These are phyloP conservation scores for Holacanthus passer DNA, from an alignment of 2,113 vertebrate genomes.

Conservation along the genomic window DNA sequence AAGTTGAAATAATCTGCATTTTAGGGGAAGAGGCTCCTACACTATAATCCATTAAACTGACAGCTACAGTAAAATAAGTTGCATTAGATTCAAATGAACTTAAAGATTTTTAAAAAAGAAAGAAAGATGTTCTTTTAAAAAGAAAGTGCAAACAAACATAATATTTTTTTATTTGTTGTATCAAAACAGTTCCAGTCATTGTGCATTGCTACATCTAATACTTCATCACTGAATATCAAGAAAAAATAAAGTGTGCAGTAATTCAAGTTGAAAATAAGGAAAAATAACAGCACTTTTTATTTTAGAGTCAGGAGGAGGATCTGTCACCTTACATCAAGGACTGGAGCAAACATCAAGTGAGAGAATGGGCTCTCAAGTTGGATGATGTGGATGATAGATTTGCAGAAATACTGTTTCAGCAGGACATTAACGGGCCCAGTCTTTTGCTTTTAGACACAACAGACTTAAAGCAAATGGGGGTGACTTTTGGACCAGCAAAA, in stretches of 20 bases:
- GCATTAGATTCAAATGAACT: background rate
- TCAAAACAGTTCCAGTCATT: background rate
- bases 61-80: background rate
- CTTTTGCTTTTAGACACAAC: slow-evolving; percentile 61
- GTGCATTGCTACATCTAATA: background rate
- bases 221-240: too few relatives aligned
- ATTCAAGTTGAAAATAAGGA: background rate
- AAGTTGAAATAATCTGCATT: background rate
- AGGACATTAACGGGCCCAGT: slow-evolving; percentile 67
- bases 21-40: background rate
- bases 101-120: background rate
- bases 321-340: slow-evolving; percentile 63
- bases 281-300: slow-evolving; percentile 6
- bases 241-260: background rate
- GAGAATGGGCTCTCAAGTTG: slow-evolving; percentile 61
- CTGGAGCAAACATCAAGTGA: slow-evolving; percentile 77
- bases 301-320: slow-evolving; percentile 44
- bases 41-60: background rate
- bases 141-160: background rate
- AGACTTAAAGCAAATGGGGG: slow-evolving; percentile 37
- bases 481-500: slow-evolving; percentile 72
- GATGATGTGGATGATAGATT: slow-evolving; percentile 42
- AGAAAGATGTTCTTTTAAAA: too few relatives aligned
- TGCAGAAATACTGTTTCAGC: slow-evolving; percentile 63
- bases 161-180: too few relatives aligned